Base-by-base conservation (phyloP, 2,888 invertebrate species). In the Lacanobia wlatinum region DNA sequence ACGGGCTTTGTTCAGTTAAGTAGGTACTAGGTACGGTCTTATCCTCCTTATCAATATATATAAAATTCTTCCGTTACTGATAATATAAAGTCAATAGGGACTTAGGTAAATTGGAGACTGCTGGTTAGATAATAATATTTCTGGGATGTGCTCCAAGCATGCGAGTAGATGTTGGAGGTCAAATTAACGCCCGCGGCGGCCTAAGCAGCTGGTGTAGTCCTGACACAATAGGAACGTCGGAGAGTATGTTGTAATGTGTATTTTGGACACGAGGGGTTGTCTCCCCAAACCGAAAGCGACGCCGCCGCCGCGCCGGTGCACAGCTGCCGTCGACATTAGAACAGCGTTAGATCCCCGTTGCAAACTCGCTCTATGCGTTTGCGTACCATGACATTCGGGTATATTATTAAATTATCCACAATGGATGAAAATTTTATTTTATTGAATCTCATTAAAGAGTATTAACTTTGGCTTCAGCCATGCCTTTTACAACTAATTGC, bases 241-340 rank as follows among this genome's bases (percentile, higher is more conserved):
- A 83, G 82, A 89, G 82, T 87, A 88, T 87, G 82, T 86, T 86
- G 87, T 90, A 86, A 90, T 88, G 87, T 88, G 86, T 88, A 88
- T 89, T 89, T 90, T 86, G 85, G 89, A 83, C 82, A 87, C 78
- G 89, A 90, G 90, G 91, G 91, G 90, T 85, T 88, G 90, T 90
- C 90, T 89, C 87, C 88, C 87, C 81, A 83, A 76, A 81, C 81
- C 73, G 82, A 73, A n/a, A 55, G 46, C 65, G 64, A 10, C 56
- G 56, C 9, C 46, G 56, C 9, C 46, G 68, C 70, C n/a, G 5
- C 38, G 70, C 68, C 78, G 74, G 82, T 71, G 84, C 87, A 87
- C 91, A 91, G 90, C 91, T 91, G 91, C 89, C 83, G 81, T 56
- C 66, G 68, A 74, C 85, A 85, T 91, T 91, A 90, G 91, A 89